A percentile compares a stretch with the other conserved stretches of the same genome.
Evolutionary conservation across 2,888 invertebrate species (phyloP).

Genomic region (Clepsis dumicolana): DNA sequence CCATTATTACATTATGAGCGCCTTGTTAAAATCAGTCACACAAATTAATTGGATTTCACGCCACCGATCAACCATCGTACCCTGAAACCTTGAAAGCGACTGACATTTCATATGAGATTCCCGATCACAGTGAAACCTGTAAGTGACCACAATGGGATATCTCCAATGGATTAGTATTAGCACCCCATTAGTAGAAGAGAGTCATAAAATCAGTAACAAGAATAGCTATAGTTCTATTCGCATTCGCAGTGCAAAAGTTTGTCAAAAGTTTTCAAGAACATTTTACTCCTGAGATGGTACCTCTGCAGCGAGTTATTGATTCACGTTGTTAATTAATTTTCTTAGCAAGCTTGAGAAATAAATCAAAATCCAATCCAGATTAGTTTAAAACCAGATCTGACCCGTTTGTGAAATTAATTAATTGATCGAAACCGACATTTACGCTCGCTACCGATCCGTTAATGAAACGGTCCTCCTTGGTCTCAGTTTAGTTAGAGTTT

Average conservation of each 20-base stretch:
- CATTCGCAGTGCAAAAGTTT: too few relatives aligned
- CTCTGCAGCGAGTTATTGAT: background rate
- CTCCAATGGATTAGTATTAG: background rate
- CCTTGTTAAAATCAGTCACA: constrained; percentile 40
- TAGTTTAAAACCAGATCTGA: constrained; percentile 28
- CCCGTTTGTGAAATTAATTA: constrained; percentile 37
- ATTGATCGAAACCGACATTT: constrained; percentile 29
- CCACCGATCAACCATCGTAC: constrained; percentile 20
- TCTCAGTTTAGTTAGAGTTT: constrained; percentile 22
- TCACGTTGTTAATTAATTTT: background rate
- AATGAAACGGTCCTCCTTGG: constrained; percentile 16
- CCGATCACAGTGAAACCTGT: background rate
- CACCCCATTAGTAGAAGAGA: background rate
- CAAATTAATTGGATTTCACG: constrained; percentile 38
- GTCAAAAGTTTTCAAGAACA: background rate
- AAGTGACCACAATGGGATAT: background rate
- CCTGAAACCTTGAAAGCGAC: background rate
- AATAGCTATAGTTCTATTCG: too few relatives aligned
- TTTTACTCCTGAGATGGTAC: background rate
- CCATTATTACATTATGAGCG: constrained; percentile 35
- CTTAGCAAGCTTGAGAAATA: constrained; percentile 7
- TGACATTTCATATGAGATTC: background rate
- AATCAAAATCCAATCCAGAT: constrained; percentile 28
- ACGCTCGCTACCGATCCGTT: constrained; percentile 17
- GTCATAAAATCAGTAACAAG: background rate